Evolutionary conservation across 2,888 invertebrate species (phyloP), one percentile per base, ranked within the genome.

Genomic region (Augochlorella aurata): DNA sequence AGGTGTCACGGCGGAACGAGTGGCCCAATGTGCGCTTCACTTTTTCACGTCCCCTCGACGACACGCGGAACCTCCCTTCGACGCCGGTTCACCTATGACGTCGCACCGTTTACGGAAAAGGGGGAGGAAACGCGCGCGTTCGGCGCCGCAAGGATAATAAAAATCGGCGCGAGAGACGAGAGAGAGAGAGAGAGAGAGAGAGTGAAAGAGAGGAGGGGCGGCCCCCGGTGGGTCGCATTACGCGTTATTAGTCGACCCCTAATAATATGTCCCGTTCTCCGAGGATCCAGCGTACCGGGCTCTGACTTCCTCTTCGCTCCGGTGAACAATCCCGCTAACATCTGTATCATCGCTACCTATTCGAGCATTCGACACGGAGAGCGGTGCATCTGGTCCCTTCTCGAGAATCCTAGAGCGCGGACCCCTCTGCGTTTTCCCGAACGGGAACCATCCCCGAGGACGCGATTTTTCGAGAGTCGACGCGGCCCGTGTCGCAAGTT

Each of bases 301-400:
- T 77, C 70, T 71, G 68, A 87, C 88, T 85, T 82, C 82, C 71
- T 61, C 65, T 70, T 12, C 88, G 83, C 84, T 83, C 69, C 79
- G 85, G 44, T 82, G 88, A 87, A 24, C 89, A 83, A 80, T 81
- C 76, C 80, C 58, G 82, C 73, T 93, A 92, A 93, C 93, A 93
- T 93, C 93, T 93, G 93, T 93, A 93, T 93, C 93, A 92, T 92
- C 89, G 86, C 65, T 74, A 85, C 83, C 89, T 66, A 89, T 90
- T 91, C 88, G 89, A 58, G 78, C 79, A 89, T 91, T 90, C 89
- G 89, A 89, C 79, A 75, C 85, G 84, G 85, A 66, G 38, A 66
- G 29, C 68, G 45, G 79, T 87, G 85, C 92, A 92, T 92, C 92
- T 93, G 92, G 87, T 87, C 83, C 77, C 63, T 67, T 47, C 44